Evolutionary conservation across 2,888 invertebrate genomes (phyloP), one percentile per base, ranked within the genome.

Genomic region (Cerastis rubricosa): DNA sequence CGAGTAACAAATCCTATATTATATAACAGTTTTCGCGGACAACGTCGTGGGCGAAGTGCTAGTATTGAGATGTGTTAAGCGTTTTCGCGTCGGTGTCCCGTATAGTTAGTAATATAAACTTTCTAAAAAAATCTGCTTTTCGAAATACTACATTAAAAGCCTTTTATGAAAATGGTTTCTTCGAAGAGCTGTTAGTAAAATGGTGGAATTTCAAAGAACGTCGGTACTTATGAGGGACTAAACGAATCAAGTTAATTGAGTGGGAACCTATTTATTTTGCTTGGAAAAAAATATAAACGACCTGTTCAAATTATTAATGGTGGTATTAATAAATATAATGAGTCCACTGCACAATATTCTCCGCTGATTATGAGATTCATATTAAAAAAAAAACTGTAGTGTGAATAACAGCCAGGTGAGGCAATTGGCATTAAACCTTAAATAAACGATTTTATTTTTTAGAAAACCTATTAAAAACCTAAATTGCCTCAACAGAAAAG

Each of bases 101-200:
- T n/a, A n/a, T n/a, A n/a, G n/a, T n/a, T n/a, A n/a, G n/a, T n/a
- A n/a, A n/a, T n/a, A n/a, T n/a, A 22, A 49, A 22, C 17, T 57
- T 57, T 57, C 25, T 17, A 17, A 57, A 59, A 29, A 29, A 61
- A 9, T 35, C 29, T 57, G 8, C 17, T 57, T 57, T 57, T 57
- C 57, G 7, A 29, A 29, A 29, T 61, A 29, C 19, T 19, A 4
- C 9, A 19, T 61, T 61, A 45, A 25, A 63, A 29, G 35, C 22
- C 51, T 70, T 79, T 77, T 9, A 67, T 22, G 6, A 22, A 11
- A 69, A 25, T 35, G 76, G 71, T 54, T 77, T 70, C 76, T 25
- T 63, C 79, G 63, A 54, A 80, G 71, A 78, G 11, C 68, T 61
- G n/a, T 59, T 77, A 49, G 19, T n/a, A 8, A 5, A 78, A 61